Conservation (phyloP, 2,888 invertebrate species). For the Cerceris ruficornis region DNA sequence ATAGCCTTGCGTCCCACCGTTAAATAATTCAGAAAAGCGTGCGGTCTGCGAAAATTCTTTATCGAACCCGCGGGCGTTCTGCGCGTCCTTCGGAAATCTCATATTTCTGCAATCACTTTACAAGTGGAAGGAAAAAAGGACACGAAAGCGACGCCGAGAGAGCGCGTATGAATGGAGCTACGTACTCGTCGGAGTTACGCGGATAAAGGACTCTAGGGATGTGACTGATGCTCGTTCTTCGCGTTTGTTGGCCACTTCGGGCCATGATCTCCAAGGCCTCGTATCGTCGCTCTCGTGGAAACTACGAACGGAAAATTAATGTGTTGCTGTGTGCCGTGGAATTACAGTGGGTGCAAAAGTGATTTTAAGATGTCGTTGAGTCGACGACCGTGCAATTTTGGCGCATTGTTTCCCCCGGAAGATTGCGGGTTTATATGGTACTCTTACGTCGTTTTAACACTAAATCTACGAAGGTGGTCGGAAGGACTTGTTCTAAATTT, state of each 20-base stretch:
- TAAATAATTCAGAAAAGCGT: background rate
- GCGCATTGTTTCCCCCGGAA: no score
- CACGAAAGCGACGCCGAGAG: constrained; percentile 29
- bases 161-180: constrained; percentile 44
- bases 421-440: no score
- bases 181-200: constrained; percentile 30
- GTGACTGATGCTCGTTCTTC: constrained; percentile 49
- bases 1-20: background rate
- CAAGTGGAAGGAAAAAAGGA: constrained; percentile 31
- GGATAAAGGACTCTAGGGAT: constrained; percentile 51
- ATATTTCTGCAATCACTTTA: constrained; percentile 15
- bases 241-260: constrained; percentile 53
- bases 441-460: no score
- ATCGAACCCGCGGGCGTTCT: background rate
- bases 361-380: no score
- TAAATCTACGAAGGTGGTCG: no score
- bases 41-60: background rate
- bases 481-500: no score
- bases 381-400: no score
- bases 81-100: background rate
- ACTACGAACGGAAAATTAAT: no score
- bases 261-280: constrained; percentile 40
- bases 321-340: no score
- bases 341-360: no score
- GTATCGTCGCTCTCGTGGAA: constrained; percentile 14